Percentiles rank a stretch among this genome's conserved stretches.
Conservation (phyloP, 2,888 invertebrate genomes). For the Napeogenes sylphis region DNA sequence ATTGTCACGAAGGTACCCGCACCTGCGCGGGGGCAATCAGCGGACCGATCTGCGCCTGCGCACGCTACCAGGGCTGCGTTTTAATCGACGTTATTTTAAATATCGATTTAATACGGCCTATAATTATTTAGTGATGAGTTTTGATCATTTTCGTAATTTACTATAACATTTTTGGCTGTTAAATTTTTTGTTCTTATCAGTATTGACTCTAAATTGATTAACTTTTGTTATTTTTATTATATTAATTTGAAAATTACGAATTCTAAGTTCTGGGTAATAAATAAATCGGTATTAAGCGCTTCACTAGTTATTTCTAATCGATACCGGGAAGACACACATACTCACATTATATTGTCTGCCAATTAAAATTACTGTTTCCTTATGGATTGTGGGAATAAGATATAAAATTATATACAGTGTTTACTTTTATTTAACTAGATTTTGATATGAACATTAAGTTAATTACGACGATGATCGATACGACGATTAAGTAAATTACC, state of each 20-base stretch:
- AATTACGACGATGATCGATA: too few relatives aligned
- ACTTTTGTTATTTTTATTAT: neutral
- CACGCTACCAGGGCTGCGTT: conserved; percentile 44
- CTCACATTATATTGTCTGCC: conserved; percentile 70
- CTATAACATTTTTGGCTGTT: neutral
- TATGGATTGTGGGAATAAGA: conserved; percentile 41
- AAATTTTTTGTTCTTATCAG: too few relatives aligned
- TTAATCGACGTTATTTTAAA: conserved; percentile 27
- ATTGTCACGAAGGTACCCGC: conserved; percentile 68
- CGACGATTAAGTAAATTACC: too few relatives aligned
- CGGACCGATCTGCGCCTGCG: conserved; percentile 45
- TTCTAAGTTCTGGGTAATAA: neutral
- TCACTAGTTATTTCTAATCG: conserved; percentile 53
- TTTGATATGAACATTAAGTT: too few relatives aligned
- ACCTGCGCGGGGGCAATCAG: conserved; percentile 45
- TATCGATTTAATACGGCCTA: conserved; percentile 25
- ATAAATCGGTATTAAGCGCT: conserved; percentile 34
- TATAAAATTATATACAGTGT: too few relatives aligned
- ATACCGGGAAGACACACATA: conserved; percentile 50
- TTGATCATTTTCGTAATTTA: neutral
- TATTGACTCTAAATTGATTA: neutral
- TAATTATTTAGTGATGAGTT: conserved; percentile 8
- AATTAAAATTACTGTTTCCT: conserved; percentile 69
- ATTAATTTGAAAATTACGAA: neutral
- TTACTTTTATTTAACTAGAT: too few relatives aligned